Conservation (phyloP, 2,797 vertebrate genomes). For the Tenualosa ilisha region DNA sequence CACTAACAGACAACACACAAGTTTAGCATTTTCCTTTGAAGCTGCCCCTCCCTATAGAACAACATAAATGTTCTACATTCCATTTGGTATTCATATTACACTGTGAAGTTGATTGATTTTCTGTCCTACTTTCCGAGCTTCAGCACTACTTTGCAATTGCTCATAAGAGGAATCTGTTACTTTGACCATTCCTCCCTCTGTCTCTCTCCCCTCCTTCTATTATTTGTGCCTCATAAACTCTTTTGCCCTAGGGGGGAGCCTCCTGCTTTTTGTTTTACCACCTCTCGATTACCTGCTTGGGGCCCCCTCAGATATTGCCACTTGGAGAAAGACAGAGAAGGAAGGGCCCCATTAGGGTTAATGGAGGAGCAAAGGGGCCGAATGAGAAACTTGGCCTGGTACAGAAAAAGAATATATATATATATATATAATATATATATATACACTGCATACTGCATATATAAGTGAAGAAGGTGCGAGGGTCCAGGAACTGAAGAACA, state of each 20-base stretch:
- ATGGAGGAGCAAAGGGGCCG: neutral
- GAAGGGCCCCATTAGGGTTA: neutral
- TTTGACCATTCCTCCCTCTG: neutral
- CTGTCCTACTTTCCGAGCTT: slow-evolving; percentile 31
- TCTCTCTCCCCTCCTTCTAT: slow-evolving; percentile 34
- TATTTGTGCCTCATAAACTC: slow-evolving; percentile 51
- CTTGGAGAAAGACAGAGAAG: neutral
- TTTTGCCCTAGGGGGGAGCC: slow-evolving; percentile 43
- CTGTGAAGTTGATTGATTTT: slow-evolving; percentile 51
- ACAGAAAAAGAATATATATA: neutral
- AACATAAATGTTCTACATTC: slow-evolving; percentile 36
- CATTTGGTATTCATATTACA: slow-evolving; percentile 43
- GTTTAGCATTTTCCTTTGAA: neutral
- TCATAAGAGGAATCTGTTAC: slow-evolving; percentile 30
- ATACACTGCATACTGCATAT: too few species aligned
- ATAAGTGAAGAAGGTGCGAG: neutral
- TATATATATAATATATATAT: neutral
- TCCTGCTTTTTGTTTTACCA: slow-evolving; percentile 46
- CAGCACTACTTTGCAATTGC: slow-evolving; percentile 23
- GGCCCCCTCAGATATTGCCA: slow-evolving; percentile 45
- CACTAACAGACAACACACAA: neutral
- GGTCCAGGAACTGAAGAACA: slow-evolving; percentile 26
- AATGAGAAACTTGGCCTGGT: neutral
- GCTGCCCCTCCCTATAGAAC: slow-evolving; percentile 6
- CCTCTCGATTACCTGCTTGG: slow-evolving; percentile 44